Conservation (phyloP, 2,888 invertebrate genomes). For the Brachynemurus nebulosus region DNA sequence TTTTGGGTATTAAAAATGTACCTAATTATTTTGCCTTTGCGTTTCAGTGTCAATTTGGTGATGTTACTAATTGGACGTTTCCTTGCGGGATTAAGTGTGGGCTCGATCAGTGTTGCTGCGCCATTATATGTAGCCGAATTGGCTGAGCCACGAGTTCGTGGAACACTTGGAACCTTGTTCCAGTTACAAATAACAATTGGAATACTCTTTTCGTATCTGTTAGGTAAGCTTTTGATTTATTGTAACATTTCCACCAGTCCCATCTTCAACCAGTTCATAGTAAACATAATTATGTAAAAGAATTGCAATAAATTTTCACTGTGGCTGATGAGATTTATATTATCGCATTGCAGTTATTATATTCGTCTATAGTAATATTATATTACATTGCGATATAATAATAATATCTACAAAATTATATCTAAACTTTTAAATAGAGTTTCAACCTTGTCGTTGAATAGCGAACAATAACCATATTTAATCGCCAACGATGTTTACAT, state of each 20-base stretch:
- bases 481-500: no score
- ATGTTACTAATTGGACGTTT: conserved; percentile 40
- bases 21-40: background rate
- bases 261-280: no score
- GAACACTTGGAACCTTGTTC: conserved; percentile 50
- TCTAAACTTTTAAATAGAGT: no score
- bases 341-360: no score
- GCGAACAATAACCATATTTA: no score
- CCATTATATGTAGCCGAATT: conserved; percentile 54
- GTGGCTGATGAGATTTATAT: no score
- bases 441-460: no score
- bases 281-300: no score
- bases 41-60: conserved; percentile 21
- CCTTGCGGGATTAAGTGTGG: conserved; percentile 46
- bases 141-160: conserved; percentile 44
- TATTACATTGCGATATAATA: no score
- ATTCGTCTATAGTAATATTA: no score
- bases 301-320: no score
- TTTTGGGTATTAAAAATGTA: background rate
- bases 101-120: conserved; percentile 47
- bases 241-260: background rate
- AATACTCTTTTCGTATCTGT: conserved; percentile 44
- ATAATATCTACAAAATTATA: no score
- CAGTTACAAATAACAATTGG: conserved; percentile 54
- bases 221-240: conserved; percentile 28